These are phyloP conservation scores for Pelecanus crispus DNA, from an alignment of 2,113 vertebrate species.

Conservation along the genomic window DNA sequence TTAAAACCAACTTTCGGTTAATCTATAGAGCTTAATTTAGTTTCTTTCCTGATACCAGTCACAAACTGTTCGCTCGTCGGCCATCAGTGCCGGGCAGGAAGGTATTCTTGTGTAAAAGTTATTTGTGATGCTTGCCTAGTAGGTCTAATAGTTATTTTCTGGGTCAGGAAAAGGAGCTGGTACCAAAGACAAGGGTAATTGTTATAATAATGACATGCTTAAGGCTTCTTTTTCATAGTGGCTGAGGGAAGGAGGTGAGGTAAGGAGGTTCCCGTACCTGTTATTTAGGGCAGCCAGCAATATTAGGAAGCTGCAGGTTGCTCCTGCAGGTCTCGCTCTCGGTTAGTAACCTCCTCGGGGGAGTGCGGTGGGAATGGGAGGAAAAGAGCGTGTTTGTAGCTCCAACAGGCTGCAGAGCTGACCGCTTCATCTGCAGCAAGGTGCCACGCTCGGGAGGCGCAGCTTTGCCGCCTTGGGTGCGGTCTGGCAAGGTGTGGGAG, in stretches of 20 bases:
- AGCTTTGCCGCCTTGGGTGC: fast-evolving
- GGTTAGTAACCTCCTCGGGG: background rate
- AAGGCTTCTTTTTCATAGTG: background rate
- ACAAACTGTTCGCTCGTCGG: background rate
- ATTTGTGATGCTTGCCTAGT: background rate
- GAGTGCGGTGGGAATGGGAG: background rate
- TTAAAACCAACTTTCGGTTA: background rate
- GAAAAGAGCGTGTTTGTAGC: background rate
- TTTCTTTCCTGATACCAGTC: background rate
- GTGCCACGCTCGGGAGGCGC: fast-evolving
- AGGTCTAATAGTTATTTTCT: background rate
- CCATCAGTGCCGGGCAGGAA: background rate
- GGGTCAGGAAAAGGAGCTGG: background rate
- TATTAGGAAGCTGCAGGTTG: fast-evolving
- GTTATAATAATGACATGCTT: no score
- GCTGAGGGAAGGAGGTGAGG: background rate
- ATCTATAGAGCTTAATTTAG: background rate
- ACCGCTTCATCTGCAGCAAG: fast-evolving
- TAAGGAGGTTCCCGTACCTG: background rate
- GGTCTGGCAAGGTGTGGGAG: background rate
- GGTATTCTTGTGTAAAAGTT: background rate
- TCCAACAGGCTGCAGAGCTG: background rate
- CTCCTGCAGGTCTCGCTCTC: background rate
- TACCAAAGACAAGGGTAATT: background rate
- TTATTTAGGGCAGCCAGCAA: background rate